phyloP scores from a whole-genome alignment of 2,113 vertebrate genomes.

The Herpetotheres cachinnans region DNA sequence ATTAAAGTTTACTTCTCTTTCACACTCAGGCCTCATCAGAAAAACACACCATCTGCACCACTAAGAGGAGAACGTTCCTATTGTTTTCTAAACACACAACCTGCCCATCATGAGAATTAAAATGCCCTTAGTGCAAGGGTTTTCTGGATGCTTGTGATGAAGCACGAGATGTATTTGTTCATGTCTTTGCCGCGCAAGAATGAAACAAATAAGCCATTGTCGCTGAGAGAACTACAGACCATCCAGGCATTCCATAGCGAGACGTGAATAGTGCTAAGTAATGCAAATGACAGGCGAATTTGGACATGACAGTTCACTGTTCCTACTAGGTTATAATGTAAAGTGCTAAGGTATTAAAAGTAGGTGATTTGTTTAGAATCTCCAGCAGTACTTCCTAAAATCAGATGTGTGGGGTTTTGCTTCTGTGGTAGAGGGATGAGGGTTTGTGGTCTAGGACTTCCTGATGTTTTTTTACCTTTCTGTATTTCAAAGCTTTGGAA shows the following conservation, averaged over 20 bases:
- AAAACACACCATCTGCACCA: background rate
- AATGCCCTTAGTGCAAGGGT: background rate
- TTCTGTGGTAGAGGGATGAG: background rate
- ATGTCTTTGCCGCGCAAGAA: background rate
- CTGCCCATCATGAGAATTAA: background rate
- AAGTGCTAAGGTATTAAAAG: background rate
- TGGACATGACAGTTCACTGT: background rate
- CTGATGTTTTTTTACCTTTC: background rate
- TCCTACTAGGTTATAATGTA: background rate
- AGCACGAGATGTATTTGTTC: background rate
- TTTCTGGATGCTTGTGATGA: background rate
- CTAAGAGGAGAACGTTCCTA: background rate
- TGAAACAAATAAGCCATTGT: background rate
- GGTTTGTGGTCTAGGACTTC: background rate
- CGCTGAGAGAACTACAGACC: background rate
- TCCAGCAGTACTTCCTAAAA: background rate
- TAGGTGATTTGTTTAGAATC: background rate
- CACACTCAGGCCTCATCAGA: background rate
- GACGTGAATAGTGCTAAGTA: background rate
- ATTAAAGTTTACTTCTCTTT: background rate
- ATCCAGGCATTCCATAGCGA: background rate
- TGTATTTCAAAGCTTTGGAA: background rate
- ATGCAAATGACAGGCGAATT: background rate
- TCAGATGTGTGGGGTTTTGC: background rate
- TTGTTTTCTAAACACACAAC: background rate